Percentiles rank a stretch among this genome's conserved stretches.
Evolutionary conservation across 2,797 vertebrate genomes (phyloP).

Genomic region (Sebastes iracundus): DNA sequence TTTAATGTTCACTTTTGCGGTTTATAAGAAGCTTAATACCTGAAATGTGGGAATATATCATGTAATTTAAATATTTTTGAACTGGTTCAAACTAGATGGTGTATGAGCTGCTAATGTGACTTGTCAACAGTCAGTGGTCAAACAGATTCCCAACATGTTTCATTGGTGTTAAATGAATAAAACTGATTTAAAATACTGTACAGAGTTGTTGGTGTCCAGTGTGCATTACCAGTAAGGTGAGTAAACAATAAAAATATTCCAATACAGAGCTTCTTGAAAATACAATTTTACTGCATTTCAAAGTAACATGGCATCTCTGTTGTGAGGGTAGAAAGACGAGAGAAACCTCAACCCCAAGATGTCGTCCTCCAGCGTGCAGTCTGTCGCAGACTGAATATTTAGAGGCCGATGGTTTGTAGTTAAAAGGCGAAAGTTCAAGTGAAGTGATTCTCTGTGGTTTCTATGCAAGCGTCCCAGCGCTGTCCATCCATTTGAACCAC

Average conservation of each 20-base stretch:
- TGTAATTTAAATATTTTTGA: neutral
- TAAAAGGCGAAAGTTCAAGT: slow-evolving; percentile 28
- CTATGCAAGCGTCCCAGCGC: slow-evolving; percentile 42
- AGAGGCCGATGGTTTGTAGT: neutral
- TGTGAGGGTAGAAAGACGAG: slow-evolving; percentile 11
- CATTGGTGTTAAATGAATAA: neutral
- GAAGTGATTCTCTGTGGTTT: slow-evolving; percentile 18
- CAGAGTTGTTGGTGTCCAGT: neutral
- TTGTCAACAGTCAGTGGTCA: neutral
- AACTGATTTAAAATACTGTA: neutral
- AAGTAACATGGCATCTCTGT: slow-evolving; percentile 23
- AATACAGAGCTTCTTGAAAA: slow-evolving; percentile 55
- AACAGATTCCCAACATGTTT: neutral
- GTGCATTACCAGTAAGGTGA: neutral
- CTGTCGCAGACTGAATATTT: neutral
- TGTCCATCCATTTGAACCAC: slow-evolving; percentile 29
- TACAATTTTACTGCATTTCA: slow-evolving; percentile 67
- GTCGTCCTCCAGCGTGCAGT: slow-evolving; percentile 2
- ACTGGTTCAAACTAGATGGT: neutral
- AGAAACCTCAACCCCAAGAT: slow-evolving; percentile 5
- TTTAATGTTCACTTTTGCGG: neutral
- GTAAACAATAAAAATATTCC: slow-evolving; percentile 7
- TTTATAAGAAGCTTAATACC: neutral
- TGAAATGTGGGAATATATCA: neutral
- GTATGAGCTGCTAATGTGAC: neutral